Base-by-base conservation (phyloP, 1,140 invertebrate species). In the Helicoverpa zea region DNA sequence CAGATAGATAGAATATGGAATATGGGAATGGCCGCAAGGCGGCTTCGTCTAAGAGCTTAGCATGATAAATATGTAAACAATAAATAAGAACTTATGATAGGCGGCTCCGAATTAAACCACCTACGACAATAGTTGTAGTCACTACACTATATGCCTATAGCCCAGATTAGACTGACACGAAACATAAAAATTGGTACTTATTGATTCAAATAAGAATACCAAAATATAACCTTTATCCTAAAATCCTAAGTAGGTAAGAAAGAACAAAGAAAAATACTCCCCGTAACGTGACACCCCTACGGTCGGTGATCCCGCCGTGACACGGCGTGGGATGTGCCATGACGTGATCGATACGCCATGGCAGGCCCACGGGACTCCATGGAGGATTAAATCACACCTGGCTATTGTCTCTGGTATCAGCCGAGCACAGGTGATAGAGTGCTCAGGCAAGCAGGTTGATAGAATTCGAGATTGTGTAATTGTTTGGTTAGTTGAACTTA, bases 271-370 rank as follows among this genome's bases (percentile, higher is more conserved):
- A 49, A 12, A 35, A n/a, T 49, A 10, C 4, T 4, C 10, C 16
- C 12, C 16, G 5, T 14, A 64, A 4, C 13, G 7, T 47, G 43
- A 23, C 63, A 66, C 35, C 63, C 63, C 43, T 66, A 12, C 14
- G n/a, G 35, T 18, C 35, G n/a, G 14, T 16, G 63, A 43, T 66
- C 63, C 63, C 43, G 18, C 12, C 35, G 63, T 66, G 63, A 66
- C 63, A 43, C 43, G 23, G 47, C 35, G 12, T 66, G 63, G 43
- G 43, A 66, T 49, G 30, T 7, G 43, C 43, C 10, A 10, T 49
- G 63, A 66, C 30, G 43, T 66, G 63, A 66, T 66, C 63, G 63
- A 66, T 66, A 66, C 63, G 2, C n/a, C 63, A 47, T 49, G 63
- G 43, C 63, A 49, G 63, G 35, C 63, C 43, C 35, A 18, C 3